Evolutionary conservation across 2,888 invertebrate genomes (phyloP).

Genomic region (Xestia c-nigrum): DNA sequence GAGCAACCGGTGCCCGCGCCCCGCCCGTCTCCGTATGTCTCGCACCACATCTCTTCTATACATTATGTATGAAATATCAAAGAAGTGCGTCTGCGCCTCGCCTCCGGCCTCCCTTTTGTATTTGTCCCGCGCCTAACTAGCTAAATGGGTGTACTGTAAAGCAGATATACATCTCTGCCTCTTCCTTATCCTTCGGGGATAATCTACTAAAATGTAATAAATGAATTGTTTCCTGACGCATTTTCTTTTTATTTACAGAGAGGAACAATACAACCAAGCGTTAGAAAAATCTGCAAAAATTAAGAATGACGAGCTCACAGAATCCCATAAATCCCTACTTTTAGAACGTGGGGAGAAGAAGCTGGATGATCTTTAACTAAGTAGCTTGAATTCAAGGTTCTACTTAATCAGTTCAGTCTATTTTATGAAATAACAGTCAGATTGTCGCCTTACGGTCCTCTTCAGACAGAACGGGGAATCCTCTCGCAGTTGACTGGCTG

Average conservation of each 20-base stretch:
- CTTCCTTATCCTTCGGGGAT: too few species aligned
- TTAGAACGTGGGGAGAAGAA: conserved; percentile 73
- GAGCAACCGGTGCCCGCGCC: too few species aligned
- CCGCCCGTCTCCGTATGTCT: too few species aligned
- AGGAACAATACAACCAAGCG: conserved; percentile 79
- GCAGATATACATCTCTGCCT: too few species aligned
- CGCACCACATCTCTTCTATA: too few species aligned
- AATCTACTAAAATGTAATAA: background rate
- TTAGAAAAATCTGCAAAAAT: conserved; percentile 78
- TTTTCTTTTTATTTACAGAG: conserved; percentile 73
- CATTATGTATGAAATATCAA: too few species aligned
- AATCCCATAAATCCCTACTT: conserved; percentile 79
- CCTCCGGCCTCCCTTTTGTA: too few species aligned
- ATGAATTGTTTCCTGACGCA: background rate
- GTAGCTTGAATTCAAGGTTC: background rate
- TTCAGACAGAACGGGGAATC: background rate
- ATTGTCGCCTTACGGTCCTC: background rate
- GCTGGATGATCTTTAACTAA: conserved; percentile 71
- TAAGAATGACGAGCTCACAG: conserved; percentile 80
- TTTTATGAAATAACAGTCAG: background rate
- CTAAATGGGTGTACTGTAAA: too few species aligned
- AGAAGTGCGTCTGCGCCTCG: too few species aligned
- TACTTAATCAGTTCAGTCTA: conserved; percentile 17
- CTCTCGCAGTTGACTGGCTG: background rate
- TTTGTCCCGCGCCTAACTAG: too few species aligned